Evolutionary conservation across 92 coral and sea anemone species (phyloP).

Genomic region (Pocillopora meandrina): DNA sequence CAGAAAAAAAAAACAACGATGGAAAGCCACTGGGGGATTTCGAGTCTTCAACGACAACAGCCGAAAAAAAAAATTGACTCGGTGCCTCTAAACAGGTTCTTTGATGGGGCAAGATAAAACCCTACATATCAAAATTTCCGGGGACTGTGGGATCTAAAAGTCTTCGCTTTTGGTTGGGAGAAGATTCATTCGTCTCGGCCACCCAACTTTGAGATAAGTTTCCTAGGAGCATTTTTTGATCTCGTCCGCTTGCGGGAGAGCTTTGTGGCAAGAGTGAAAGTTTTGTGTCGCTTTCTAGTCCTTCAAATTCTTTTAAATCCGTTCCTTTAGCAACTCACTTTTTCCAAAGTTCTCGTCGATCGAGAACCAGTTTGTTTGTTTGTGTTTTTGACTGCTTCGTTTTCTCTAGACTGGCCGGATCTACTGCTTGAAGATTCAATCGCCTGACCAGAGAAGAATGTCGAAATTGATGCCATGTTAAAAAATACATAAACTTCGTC

Average conservation of each 20-base stretch:
- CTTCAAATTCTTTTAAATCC: not conserved
- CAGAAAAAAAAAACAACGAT: too few species aligned
- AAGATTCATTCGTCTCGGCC: not conserved
- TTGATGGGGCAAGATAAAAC: too few species aligned
- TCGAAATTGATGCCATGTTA: not conserved
- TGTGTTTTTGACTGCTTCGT: constrained; percentile 4
- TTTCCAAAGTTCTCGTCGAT: constrained; percentile 1
- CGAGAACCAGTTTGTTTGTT: constrained; percentile 5
- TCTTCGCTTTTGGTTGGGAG: not conserved
- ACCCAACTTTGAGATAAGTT: not conserved
- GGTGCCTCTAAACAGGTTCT: too few species aligned
- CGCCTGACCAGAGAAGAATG: constrained; percentile 23
- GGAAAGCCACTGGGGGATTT: too few species aligned
- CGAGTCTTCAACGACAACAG: too few species aligned
- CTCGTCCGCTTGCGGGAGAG: not conserved
- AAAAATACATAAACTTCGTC: not conserved
- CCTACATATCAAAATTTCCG: not conserved
- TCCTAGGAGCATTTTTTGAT: constrained; percentile 1
- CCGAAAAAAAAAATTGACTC: too few species aligned
- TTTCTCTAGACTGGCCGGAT: not conserved
- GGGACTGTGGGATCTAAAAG: constrained; percentile 27
- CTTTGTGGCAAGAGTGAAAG: not conserved
- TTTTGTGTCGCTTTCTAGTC: not conserved
- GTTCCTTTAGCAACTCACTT: not conserved
- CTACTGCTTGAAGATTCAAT: not conserved